Conservation (phyloP, 1,140 invertebrate genomes). For the Thaumatotibia leucotreta region DNA sequence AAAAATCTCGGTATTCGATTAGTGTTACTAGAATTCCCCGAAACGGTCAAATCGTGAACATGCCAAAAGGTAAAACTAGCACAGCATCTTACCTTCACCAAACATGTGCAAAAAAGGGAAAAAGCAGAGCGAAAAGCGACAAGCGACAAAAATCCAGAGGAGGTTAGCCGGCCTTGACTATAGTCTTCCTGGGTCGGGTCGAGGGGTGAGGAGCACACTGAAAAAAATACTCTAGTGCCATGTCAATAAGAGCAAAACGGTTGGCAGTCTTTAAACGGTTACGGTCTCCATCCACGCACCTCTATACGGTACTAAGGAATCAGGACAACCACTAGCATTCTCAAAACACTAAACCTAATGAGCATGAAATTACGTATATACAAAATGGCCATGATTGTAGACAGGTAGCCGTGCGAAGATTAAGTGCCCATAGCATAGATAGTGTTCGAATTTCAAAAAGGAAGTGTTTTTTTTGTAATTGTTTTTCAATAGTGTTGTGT, state of each 20-base stretch:
- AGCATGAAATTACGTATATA: conserved; percentile 66
- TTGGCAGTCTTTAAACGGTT: conserved; percentile 22
- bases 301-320: conserved; percentile 26
- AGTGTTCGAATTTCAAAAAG: background rate
- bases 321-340: conserved; percentile 65
- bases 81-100: conserved; percentile 30
- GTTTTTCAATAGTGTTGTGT: background rate
- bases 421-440: background rate
- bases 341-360: conserved; percentile 65
- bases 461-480: background rate
- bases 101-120: conserved; percentile 27
- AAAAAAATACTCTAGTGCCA: conserved; percentile 77
- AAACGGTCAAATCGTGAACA: background rate
- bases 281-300: conserved; percentile 13
- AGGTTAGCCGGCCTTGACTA: conserved; percentile 69
- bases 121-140: conserved; percentile 63
- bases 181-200: conserved; percentile 58
- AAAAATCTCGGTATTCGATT: background rate
- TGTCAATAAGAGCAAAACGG: conserved; percentile 64
- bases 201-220: conserved; percentile 73
- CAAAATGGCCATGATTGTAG: conserved; percentile 12
- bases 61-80: background rate
- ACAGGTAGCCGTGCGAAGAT: conserved; percentile 1
- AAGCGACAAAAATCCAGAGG: conserved; percentile 62
- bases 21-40: background rate